Evolutionary conservation across 1,140 invertebrate species (phyloP).

Genomic region (Phymorhynchus buccinoides): DNA sequence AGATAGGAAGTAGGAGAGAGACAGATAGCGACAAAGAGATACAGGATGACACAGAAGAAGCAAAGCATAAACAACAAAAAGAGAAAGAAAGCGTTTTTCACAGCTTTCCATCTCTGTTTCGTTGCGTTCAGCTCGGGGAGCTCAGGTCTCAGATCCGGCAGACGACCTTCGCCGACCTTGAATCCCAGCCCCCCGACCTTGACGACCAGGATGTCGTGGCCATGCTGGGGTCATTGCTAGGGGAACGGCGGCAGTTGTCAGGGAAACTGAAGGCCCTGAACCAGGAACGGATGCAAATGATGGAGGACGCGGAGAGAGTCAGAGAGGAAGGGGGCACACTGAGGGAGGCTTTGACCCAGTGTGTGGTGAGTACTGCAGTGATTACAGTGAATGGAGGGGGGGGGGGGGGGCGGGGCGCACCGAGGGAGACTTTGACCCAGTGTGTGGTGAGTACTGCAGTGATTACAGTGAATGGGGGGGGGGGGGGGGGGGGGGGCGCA

Average conservation of each 20-base stretch:
- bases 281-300: constrained; percentile 56
- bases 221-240: constrained; percentile 65
- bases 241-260: constrained; percentile 63
- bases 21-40: too few relatives aligned
- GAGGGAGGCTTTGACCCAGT: constrained; percentile 55
- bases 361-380: constrained; percentile 61
- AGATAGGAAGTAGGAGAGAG: too few relatives aligned
- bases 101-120: too few relatives aligned
- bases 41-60: too few relatives aligned
- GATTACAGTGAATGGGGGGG: too few relatives aligned
- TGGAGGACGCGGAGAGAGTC: constrained; percentile 56
- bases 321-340: constrained; percentile 60
- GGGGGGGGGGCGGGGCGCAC: too few relatives aligned
- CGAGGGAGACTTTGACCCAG: too few relatives aligned
- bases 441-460: too few relatives aligned
- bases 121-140: constrained; percentile 65
- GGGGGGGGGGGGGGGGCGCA: too few relatives aligned
- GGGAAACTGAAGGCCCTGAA: constrained; percentile 64
- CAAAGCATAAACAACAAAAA: too few relatives aligned
- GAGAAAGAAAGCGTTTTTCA: too few relatives aligned
- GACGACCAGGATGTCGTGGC: constrained; percentile 70
- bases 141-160: constrained; percentile 69
- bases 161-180: constrained; percentile 68
- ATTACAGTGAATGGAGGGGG: too few relatives aligned
- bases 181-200: constrained; percentile 63